These are phyloP conservation scores for Amphiduros pacificus DNA, from an alignment of 2,888 invertebrate genomes.

Conservation along the genomic window DNA sequence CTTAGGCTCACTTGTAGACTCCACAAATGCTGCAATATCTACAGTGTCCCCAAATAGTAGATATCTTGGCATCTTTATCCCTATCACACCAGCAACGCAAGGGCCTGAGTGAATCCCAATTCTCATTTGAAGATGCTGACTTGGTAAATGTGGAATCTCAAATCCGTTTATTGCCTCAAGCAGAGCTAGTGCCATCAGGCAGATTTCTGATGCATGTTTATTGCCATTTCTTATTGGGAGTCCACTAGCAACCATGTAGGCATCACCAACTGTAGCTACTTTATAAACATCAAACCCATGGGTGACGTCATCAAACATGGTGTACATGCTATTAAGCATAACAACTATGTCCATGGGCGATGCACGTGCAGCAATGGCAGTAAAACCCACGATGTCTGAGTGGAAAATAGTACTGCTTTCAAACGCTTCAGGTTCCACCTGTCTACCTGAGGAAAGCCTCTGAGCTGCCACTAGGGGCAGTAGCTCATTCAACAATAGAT, in stretches of 20 bases:
- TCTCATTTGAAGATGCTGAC: conserved; percentile 42
- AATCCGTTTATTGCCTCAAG: conserved; percentile 29
- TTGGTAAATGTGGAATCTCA: conserved; percentile 43
- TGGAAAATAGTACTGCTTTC: too few relatives aligned
- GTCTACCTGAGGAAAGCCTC: too few relatives aligned
- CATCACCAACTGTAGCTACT: conserved; percentile 20
- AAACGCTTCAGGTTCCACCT: too few relatives aligned
- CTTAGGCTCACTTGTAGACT: too few relatives aligned
- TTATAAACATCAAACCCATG: conserved; percentile 24
- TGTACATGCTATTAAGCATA: conserved; percentile 14
- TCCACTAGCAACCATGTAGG: conserved; percentile 21
- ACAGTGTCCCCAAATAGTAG: too few relatives aligned
- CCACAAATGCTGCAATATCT: too few relatives aligned
- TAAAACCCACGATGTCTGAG: too few relatives aligned
- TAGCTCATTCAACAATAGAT: conserved; percentile 21
- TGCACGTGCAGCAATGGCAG: too few relatives aligned
- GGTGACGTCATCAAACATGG: conserved; percentile 20
- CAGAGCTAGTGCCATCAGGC: conserved; percentile 22
- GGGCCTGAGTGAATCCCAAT: conserved; percentile 52
- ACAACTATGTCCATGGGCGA: too few relatives aligned
- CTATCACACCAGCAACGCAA: too few relatives aligned
- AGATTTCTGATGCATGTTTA: conserved; percentile 20
- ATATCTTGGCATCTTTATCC: too few relatives aligned
- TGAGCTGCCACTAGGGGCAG: too few relatives aligned
- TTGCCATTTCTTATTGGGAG: conserved; percentile 17